phyloP scores from a whole-genome alignment of 2,797 vertebrate species.

The Hephaestus fuliginosus region DNA sequence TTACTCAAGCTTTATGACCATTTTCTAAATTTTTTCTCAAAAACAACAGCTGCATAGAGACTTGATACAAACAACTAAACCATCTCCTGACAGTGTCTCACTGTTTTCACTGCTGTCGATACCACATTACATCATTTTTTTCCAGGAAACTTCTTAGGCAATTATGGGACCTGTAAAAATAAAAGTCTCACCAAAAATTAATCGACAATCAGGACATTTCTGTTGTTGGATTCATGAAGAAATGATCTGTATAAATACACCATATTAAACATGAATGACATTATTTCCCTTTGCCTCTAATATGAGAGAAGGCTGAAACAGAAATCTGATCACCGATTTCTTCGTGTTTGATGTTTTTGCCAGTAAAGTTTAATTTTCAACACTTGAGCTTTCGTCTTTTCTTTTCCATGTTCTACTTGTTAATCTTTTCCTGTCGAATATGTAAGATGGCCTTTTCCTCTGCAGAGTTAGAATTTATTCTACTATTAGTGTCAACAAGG shows the following conservation, averaged over 20 bases:
- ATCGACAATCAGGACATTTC: neutral
- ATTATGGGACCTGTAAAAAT: neutral
- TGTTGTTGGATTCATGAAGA: neutral
- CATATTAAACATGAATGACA: neutral
- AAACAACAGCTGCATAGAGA: neutral
- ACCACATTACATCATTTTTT: neutral
- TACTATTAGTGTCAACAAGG: slow-evolving; percentile 63
- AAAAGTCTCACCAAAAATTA: neutral
- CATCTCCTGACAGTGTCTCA: neutral
- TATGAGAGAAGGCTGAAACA: neutral
- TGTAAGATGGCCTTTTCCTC: slow-evolving; percentile 21
- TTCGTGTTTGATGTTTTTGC: slow-evolving; percentile 7
- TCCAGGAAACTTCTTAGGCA: neutral
- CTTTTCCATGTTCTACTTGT: neutral
- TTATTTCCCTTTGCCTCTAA: slow-evolving; percentile 24
- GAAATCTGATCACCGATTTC: slow-evolving; percentile 8
- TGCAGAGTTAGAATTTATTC: slow-evolving; percentile 26
- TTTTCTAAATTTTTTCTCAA: neutral
- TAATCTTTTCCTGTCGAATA: slow-evolving; percentile 8
- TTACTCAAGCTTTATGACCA: neutral
- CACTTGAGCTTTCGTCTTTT: neutral
- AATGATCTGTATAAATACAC: neutral
- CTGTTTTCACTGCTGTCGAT: neutral
- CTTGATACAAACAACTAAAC: neutral
- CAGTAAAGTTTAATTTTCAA: slow-evolving; percentile 2